Conservation (phyloP, 2,888 invertebrate species). For the Halictus quadricinctus region DNA sequence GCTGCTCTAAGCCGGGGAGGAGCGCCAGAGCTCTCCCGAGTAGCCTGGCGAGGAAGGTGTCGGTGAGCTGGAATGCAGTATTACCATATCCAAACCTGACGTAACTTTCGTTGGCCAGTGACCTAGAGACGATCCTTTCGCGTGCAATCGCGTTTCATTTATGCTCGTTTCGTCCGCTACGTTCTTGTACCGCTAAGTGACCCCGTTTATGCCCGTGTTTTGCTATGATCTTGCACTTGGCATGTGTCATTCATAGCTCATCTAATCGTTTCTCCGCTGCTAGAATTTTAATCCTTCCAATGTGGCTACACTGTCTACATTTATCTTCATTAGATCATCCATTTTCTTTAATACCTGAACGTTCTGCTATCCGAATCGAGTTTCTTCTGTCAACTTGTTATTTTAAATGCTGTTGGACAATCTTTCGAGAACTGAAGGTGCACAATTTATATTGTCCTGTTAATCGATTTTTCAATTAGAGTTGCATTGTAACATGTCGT, state of each 20-base stretch:
- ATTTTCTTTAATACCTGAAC: neutral
- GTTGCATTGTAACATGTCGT: too few relatives aligned
- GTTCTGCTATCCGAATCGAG: too few relatives aligned
- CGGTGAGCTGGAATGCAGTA: slow-evolving; percentile 77
- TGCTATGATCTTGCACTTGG: slow-evolving; percentile 4
- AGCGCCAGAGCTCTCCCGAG: slow-evolving; percentile 22
- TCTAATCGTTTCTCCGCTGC: neutral
- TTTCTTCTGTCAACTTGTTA: too few relatives aligned
- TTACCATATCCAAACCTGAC: slow-evolving; percentile 79
- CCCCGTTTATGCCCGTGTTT: slow-evolving; percentile 20
- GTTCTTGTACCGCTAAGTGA: neutral
- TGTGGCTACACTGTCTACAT: neutral
- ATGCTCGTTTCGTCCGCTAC: slow-evolving; percentile 18
- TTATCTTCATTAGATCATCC: neutral
- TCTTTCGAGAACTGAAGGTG: too few relatives aligned
- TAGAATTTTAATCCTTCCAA: neutral
- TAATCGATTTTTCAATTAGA: too few relatives aligned
- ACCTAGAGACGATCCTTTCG: slow-evolving; percentile 79
- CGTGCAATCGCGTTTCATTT: slow-evolving; percentile 67
- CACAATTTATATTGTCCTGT: too few relatives aligned
- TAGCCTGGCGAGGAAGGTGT: slow-evolving; percentile 70
- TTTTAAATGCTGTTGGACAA: too few relatives aligned
- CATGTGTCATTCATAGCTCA: neutral
- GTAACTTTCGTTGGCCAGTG: slow-evolving; percentile 80
- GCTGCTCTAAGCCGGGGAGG: slow-evolving; percentile 62